A percentile compares a stretch with the other conserved stretches of the same genome.
phyloP scores from a whole-genome alignment of 2,797 vertebrate species.

The Myotis myotis region DNA sequence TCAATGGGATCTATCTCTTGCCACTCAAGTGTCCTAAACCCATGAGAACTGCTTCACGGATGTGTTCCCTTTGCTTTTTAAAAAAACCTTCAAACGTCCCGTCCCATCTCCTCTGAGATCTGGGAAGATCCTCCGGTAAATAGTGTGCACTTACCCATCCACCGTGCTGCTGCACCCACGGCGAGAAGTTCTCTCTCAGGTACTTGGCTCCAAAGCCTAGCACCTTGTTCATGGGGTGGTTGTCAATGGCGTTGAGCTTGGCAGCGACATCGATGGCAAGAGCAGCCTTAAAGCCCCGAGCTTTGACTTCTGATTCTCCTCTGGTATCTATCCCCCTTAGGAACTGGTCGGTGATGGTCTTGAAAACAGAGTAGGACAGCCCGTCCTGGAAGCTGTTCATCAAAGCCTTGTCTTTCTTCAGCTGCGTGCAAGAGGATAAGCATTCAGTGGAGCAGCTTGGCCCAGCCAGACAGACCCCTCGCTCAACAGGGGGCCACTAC shows the following conservation, averaged over 20 bases:
- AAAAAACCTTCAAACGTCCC: not conserved
- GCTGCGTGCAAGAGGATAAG: slow-evolving; percentile 73
- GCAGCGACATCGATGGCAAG: slow-evolving; percentile 87
- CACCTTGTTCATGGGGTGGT: slow-evolving; percentile 85
- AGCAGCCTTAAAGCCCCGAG: slow-evolving; percentile 83
- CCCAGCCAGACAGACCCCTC: fast-evolving
- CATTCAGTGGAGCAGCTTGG: not conserved
- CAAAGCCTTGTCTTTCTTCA: slow-evolving; percentile 77
- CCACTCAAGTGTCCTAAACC: slow-evolving; percentile 12
- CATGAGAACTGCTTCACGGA: slow-evolving; percentile 39
- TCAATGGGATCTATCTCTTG: slow-evolving; percentile 19
- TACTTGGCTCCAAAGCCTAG: slow-evolving; percentile 88
- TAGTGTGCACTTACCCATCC: slow-evolving; percentile 87
- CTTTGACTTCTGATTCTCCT: slow-evolving; percentile 51
- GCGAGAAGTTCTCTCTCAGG: slow-evolving; percentile 85
- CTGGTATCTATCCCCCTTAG: slow-evolving; percentile 68
- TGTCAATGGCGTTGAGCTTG: slow-evolving; percentile 85
- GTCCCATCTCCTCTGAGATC: not conserved
- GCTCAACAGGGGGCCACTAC: not conserved
- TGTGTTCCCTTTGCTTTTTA: slow-evolving; percentile 10
- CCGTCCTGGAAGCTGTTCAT: slow-evolving; percentile 31
- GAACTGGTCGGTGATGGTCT: slow-evolving; percentile 77
- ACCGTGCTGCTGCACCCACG: slow-evolving; percentile 86
- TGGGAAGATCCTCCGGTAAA: not conserved
- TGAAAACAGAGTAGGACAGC: slow-evolving; percentile 84